Percentiles rank a stretch among this genome's conserved stretches.
phyloP scores from a whole-genome alignment of 1,140 invertebrate genomes.

The Paraescarpia echinospica region DNA sequence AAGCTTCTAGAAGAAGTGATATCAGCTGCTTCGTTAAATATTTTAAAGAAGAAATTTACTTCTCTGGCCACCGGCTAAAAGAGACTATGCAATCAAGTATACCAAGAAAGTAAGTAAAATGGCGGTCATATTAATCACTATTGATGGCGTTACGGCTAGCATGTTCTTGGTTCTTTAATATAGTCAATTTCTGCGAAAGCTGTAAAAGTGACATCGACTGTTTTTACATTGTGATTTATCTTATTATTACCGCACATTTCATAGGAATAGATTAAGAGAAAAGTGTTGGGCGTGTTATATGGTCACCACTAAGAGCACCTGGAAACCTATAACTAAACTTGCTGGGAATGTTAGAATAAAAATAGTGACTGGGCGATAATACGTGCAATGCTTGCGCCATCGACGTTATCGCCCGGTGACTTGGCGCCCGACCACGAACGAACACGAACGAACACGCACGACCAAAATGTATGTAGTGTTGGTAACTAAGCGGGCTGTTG shows the following conservation, averaged over 20 bases:
- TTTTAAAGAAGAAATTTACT: too few species aligned
- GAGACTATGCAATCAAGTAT: too few species aligned
- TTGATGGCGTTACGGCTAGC: background rate
- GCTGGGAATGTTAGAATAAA: background rate
- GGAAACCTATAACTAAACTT: background rate
- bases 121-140: too few species aligned
- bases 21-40: too few species aligned
- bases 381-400: background rate
- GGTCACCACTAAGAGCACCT: background rate
- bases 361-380: background rate
- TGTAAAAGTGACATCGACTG: background rate
- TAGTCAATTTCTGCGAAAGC: background rate
- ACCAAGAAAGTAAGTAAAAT: too few species aligned
- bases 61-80: too few species aligned
- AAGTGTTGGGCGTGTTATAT: background rate
- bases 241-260: background rate
- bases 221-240: background rate
- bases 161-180: background rate
- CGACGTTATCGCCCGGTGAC: too few species aligned
- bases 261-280: background rate
- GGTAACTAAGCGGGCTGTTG: too few species aligned
- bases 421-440: too few species aligned
- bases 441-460: too few species aligned
- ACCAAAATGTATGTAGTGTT: too few species aligned
- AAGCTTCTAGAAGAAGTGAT: too few species aligned